These are phyloP conservation scores for Hecatera dysodea DNA, from an alignment of 2,888 invertebrate genomes.

Conservation along the genomic window DNA sequence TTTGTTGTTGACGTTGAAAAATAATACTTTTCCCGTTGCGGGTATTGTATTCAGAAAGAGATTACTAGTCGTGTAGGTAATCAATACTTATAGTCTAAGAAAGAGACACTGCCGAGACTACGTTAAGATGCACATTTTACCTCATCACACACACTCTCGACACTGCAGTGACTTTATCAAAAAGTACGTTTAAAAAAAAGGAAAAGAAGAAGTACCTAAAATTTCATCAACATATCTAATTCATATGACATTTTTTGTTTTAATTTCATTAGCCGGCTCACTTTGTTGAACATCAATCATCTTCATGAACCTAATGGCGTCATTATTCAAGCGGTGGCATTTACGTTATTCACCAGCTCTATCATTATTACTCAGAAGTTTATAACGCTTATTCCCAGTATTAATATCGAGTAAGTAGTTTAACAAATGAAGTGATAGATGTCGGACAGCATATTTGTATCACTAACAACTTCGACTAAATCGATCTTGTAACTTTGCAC, in stretches of 20 bases:
- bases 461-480: conserved; percentile 2
- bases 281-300: conserved; percentile 37
- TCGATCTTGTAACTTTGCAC: conserved; percentile 4
- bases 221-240: neutral
- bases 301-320: conserved; percentile 14
- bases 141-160: no score
- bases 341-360: neutral
- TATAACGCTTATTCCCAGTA: neutral
- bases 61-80: no score
- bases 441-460: conserved; percentile 4
- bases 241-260: conserved; percentile 1
- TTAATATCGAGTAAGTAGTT: conserved; percentile 2
- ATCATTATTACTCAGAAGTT: conserved; percentile 9
- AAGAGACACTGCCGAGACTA: no score
- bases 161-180: no score
- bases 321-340: conserved; percentile 3
- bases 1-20: no score
- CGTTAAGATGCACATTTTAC: no score
- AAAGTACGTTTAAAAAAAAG: neutral
- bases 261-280: conserved; percentile 34
- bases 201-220: neutral
- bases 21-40: no score
- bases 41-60: no score
- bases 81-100: no score
- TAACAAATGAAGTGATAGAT: conserved; percentile 10